phyloP scores from a whole-genome alignment of 2,888 invertebrate genomes.

The Doris montereyensis region DNA sequence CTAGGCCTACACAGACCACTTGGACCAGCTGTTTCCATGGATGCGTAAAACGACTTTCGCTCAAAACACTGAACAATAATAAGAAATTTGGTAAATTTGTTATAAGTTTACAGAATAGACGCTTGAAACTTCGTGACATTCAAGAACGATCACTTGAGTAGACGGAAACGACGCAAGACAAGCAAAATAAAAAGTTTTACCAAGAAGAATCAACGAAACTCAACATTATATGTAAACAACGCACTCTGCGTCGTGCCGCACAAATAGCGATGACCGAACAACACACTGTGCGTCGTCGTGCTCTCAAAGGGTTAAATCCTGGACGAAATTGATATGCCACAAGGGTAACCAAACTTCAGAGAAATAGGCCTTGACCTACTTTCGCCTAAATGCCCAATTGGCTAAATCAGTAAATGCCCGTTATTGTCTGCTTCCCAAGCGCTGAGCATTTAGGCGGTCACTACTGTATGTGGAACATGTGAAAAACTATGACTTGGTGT shows the following conservation, averaged over 20 bases:
- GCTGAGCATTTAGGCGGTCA: too few species aligned
- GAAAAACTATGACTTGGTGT: too few species aligned
- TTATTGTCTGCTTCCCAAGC: too few species aligned
- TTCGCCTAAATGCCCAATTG: too few species aligned
- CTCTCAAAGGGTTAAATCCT: too few species aligned
- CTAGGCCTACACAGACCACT: neutral
- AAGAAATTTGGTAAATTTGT: neutral
- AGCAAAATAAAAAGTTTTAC: neutral
- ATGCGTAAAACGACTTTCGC: neutral
- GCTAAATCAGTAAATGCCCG: too few species aligned
- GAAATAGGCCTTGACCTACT: too few species aligned
- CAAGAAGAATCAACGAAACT: neutral
- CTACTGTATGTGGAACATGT: too few species aligned
- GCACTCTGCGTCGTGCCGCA: neutral
- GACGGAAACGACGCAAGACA: neutral
- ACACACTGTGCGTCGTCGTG: neutral
- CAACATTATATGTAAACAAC: neutral
- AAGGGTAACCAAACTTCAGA: too few species aligned
- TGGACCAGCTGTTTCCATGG: neutral
- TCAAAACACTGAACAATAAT: neutral
- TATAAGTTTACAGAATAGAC: neutral
- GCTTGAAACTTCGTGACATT: neutral
- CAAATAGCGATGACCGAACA: neutral
- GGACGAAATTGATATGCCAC: too few species aligned
- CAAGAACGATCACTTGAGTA: neutral